These are phyloP conservation scores for Thinocorus orbignyianus DNA, from an alignment of 2,113 vertebrate species.

Conservation along the genomic window DNA sequence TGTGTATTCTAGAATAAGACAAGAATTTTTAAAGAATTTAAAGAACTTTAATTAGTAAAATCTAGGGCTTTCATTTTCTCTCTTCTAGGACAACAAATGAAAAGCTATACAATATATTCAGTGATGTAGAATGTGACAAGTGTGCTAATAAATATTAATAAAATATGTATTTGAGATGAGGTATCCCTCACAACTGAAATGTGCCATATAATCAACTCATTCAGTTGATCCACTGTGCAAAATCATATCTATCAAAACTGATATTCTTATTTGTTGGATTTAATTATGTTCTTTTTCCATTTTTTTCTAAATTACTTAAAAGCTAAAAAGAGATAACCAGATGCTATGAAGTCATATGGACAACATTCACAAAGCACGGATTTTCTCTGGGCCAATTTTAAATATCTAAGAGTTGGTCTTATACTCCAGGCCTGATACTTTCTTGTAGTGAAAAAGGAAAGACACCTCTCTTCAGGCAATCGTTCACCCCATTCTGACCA, in stretches of 20 bases:
- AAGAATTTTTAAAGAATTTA: background rate
- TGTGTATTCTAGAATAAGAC: background rate
- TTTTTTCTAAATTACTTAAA: background rate
- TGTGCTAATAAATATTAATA: conserved; percentile 4
- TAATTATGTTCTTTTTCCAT: background rate
- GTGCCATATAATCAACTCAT: background rate
- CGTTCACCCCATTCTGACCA: background rate
- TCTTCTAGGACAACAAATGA: background rate
- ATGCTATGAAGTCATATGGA: background rate
- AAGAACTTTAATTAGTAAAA: background rate
- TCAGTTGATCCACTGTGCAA: background rate
- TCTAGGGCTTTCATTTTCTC: background rate
- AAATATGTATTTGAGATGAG: background rate
- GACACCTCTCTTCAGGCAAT: background rate
- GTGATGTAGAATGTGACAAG: background rate
- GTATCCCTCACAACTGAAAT: background rate
- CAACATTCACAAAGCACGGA: background rate
- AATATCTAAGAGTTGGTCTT: background rate
- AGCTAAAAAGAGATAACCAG: background rate
- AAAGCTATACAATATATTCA: background rate
- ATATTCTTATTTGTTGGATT: background rate
- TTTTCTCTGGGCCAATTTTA: background rate
- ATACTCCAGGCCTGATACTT: background rate
- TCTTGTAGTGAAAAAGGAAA: background rate
- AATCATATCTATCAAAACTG: background rate